A percentile compares a stretch with the other conserved stretches of the same genome.
Conservation (phyloP, 2,888 invertebrate genomes). For the Drosophila lutescens region DNA sequence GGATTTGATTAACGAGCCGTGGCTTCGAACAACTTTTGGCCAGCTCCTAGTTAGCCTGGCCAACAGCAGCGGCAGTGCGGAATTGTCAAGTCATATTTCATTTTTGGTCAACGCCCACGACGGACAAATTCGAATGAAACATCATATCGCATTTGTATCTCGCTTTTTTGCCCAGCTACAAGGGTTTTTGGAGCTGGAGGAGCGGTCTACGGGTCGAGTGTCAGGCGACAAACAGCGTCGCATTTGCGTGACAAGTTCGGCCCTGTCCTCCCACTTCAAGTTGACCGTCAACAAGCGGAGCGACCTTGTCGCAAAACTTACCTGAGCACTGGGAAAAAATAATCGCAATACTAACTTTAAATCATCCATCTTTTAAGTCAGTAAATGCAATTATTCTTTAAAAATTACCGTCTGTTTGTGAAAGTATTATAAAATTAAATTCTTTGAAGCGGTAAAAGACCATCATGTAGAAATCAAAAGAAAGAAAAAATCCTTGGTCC, state of each 20-base stretch:
- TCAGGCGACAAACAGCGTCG: constrained; percentile 20
- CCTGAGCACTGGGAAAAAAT: constrained; percentile 2
- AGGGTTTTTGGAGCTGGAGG: constrained; percentile 10
- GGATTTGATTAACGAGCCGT: constrained; percentile 68
- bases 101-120: constrained; percentile 60
- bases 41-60: constrained; percentile 42
- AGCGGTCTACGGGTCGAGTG: constrained; percentile 14
- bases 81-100: constrained; percentile 76
- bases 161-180: constrained; percentile 19
- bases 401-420: too few species aligned
- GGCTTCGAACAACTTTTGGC: constrained; percentile 29
- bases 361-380: too few species aligned
- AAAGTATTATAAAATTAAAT: too few species aligned
- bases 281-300: constrained; percentile 48
- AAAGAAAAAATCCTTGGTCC: too few species aligned
- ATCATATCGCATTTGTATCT: constrained; percentile 65
- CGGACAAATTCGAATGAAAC: constrained; percentile 69
- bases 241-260: constrained; percentile 58
- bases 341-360: neutral
- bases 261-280: constrained; percentile 33
- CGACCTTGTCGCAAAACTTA: constrained; percentile 35
- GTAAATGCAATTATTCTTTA: too few species aligned
- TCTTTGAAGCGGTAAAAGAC: too few species aligned
- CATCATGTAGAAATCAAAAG: too few species aligned
- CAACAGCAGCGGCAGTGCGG: constrained; percentile 37